Evolutionary conservation across 2,797 vertebrate genomes (phyloP).

Genomic region (Tapirus indicus): DNA sequence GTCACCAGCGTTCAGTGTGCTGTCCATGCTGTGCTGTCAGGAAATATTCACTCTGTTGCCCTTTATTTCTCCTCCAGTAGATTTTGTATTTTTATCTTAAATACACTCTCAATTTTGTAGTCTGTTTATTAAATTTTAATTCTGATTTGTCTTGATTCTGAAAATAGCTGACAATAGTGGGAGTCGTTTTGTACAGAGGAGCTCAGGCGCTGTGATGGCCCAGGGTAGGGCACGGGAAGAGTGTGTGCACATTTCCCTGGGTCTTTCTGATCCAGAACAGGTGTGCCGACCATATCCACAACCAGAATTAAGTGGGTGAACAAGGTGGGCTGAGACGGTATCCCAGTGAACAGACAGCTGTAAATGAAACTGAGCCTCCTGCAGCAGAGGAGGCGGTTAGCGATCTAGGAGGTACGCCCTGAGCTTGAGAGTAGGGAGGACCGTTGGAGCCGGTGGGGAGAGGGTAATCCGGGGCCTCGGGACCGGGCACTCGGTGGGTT

Average conservation of each 20-base stretch:
- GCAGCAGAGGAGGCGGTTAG: not conserved
- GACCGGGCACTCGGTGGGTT: not conserved
- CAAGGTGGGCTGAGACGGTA: not conserved
- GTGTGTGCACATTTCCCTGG: accelerated
- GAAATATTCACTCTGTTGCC: accelerated
- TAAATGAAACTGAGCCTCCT: too few relatives aligned
- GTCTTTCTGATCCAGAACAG: not conserved
- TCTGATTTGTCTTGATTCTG: not conserved
- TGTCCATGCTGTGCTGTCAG: accelerated
- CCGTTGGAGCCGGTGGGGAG: accelerated
- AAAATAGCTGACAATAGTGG: accelerated
- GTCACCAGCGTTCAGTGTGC: not conserved
- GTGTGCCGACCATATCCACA: accelerated
- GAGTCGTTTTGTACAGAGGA: not conserved
- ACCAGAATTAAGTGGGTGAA: not conserved
- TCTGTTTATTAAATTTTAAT: not conserved
- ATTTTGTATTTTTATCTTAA: not conserved
- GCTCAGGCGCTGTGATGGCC: accelerated
- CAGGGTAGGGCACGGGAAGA: accelerated
- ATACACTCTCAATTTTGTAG: not conserved
- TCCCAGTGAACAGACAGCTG: not conserved
- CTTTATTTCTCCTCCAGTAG: too few relatives aligned
- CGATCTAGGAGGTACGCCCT: not conserved
- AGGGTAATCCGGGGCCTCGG: too few relatives aligned
- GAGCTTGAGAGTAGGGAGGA: not conserved